phyloP scores from a whole-genome alignment of 2,797 vertebrate species.

The Poecilia wingei region DNA sequence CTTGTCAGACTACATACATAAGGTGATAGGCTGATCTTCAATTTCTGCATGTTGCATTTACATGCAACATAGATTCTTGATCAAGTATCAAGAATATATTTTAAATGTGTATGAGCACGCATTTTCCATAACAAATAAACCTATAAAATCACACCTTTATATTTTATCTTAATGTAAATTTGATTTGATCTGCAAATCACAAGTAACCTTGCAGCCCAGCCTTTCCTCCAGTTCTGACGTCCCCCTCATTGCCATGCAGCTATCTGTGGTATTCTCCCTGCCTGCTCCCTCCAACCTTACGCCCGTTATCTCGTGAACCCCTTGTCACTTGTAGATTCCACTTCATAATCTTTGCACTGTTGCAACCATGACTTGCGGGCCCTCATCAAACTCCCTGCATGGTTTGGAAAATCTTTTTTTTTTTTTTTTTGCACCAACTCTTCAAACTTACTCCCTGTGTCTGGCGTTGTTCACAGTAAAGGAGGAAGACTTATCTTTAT shows the following conservation, averaged over 20 bases:
- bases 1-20: no score
- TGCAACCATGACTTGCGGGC: slow-evolving; percentile 14
- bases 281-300: slow-evolving; percentile 29
- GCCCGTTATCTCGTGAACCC: slow-evolving; percentile 43
- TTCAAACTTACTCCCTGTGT: not conserved
- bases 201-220: not conserved
- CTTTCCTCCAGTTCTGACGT: slow-evolving; percentile 12
- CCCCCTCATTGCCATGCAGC: slow-evolving; percentile 24
- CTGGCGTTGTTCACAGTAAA: not conserved
- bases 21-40: no score
- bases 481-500: not conserved
- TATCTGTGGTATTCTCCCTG: slow-evolving; percentile 32
- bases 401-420: slow-evolving; percentile 10
- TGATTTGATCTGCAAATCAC: not conserved
- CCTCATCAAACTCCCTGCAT: not conserved
- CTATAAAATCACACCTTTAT: no score
- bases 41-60: no score
- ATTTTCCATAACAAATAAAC: no score
- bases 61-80: no score
- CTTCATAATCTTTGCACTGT: slow-evolving; percentile 19
- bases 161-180: no score
- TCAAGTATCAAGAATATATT: no score
- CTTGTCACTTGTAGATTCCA: slow-evolving; percentile 40
- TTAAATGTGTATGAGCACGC: no score
- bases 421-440: not conserved